A percentile compares a stretch with the other conserved stretches of the same genome.
Evolutionary conservation across 2,888 invertebrate genomes (phyloP).

Genomic region (Candidula unifasciata): DNA sequence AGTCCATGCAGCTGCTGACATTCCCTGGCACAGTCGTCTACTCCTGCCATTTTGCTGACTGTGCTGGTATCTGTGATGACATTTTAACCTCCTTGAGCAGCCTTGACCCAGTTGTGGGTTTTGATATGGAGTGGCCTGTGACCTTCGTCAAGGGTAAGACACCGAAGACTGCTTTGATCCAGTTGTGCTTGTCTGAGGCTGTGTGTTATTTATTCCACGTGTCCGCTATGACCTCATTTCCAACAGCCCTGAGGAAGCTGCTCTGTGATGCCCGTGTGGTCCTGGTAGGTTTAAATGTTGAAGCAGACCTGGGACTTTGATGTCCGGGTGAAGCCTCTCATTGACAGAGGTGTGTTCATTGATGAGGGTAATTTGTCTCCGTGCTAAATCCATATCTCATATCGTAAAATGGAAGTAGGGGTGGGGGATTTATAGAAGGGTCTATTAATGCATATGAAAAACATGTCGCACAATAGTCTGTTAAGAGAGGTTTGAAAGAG

Average conservation of each 20-base stretch:
- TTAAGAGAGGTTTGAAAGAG: too few species aligned
- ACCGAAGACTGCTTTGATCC: slow-evolving; percentile 66
- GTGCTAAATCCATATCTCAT: too few species aligned
- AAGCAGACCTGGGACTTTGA: slow-evolving; percentile 69
- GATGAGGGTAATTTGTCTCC: too few species aligned
- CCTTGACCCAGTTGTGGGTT: slow-evolving; percentile 59
- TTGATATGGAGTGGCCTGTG: slow-evolving; percentile 73
- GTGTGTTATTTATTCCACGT: slow-evolving; percentile 70
- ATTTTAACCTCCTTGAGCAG: slow-evolving; percentile 52
- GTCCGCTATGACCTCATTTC: slow-evolving; percentile 64
- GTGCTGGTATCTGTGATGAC: slow-evolving; percentile 68
- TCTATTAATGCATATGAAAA: too few species aligned
- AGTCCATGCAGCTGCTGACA: slow-evolving; percentile 59
- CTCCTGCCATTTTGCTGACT: slow-evolving; percentile 63
- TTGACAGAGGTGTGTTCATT: slow-evolving; percentile 59
- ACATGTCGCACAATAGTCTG: too few species aligned
- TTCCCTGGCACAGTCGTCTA: slow-evolving; percentile 64
- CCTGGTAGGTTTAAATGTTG: slow-evolving; percentile 68
- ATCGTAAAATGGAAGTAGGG: too few species aligned
- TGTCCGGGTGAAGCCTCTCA: slow-evolving; percentile 58
- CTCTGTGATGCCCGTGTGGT: slow-evolving; percentile 59
- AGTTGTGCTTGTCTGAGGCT: slow-evolving; percentile 61
- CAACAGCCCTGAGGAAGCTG: slow-evolving; percentile 59
- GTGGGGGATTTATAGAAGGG: too few species aligned
- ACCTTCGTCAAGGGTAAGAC: slow-evolving; percentile 60